phyloP scores from a whole-genome alignment of 2,888 invertebrate species.

The Tridacna gigas region DNA sequence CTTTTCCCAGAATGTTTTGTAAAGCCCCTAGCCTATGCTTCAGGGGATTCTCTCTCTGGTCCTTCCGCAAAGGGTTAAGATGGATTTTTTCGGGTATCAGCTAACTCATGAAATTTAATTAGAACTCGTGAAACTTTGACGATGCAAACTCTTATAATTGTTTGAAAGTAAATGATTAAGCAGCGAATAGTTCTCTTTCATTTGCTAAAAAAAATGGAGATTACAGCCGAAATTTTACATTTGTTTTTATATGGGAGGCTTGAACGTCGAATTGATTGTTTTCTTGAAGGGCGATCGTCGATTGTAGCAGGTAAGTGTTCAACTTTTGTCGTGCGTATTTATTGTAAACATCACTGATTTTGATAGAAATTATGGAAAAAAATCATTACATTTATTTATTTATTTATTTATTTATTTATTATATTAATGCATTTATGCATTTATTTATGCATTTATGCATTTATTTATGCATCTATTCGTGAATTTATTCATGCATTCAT shows the following conservation, averaged over 20 bases:
- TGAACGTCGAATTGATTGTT: constrained; percentile 29
- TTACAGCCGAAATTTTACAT: constrained; percentile 40
- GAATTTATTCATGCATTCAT: no score
- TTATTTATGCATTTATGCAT: no score
- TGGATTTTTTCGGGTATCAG: neutral
- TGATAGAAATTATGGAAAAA: neutral
- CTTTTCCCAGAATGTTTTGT: neutral
- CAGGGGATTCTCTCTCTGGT: neutral
- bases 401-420: no score
- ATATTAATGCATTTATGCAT: no score
- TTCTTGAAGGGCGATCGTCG: neutral
- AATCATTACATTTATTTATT: neutral
- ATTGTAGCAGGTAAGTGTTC: neutral
- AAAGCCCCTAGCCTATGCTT: neutral
- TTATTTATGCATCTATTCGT: no score
- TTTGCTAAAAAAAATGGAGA: constrained; percentile 28
- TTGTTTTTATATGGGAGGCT: constrained; percentile 46
- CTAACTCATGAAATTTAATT: neutral
- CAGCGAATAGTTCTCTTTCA: neutral
- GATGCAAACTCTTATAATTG: neutral
- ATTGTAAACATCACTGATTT: neutral
- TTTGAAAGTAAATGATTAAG: neutral
- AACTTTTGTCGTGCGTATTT: neutral
- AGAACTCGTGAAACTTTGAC: neutral
- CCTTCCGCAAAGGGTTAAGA: neutral